Percentiles rank a stretch among this genome's conserved stretches.
Conservation (phyloP, 2,888 invertebrate genomes). For the Drosophila eohydei region DNA sequence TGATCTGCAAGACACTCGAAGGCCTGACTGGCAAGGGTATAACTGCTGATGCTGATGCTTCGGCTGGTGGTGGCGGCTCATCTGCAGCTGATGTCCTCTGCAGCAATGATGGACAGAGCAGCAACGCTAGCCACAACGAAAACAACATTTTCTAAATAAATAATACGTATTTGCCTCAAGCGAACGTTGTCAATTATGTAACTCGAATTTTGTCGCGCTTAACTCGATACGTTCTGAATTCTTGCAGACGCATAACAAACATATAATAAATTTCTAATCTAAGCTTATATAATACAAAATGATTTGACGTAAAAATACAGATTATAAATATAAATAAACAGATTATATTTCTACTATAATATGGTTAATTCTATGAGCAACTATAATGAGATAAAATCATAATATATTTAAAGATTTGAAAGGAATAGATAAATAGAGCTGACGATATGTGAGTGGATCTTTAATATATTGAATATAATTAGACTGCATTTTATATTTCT, state of each 20-base stretch:
- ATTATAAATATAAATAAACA: too few relatives aligned
- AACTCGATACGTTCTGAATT: not conserved
- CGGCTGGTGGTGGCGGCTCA: not conserved
- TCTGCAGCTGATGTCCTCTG: not conserved
- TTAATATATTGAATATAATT: too few relatives aligned
- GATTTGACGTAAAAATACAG: not conserved
- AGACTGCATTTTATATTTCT: too few relatives aligned
- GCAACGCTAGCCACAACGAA: not conserved
- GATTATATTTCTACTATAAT: not conserved
- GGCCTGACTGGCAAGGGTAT: not conserved
- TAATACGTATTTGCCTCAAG: slow-evolving; percentile 7
- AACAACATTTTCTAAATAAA: slow-evolving; percentile 21
- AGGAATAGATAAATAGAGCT: too few relatives aligned
- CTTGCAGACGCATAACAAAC: slow-evolving; percentile 2
- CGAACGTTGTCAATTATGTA: slow-evolving; percentile 12
- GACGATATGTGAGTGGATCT: too few relatives aligned
- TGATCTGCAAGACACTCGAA: slow-evolving; percentile 39
- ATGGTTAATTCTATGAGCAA: not conserved
- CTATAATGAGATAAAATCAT: not conserved
- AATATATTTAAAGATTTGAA: not conserved
- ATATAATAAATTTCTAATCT: not conserved
- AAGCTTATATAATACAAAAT: not conserved
- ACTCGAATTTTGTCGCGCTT: not conserved
- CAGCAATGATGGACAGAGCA: not conserved
- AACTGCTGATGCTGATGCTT: too few relatives aligned